A percentile compares a stretch with the other conserved stretches of the same genome.
These are phyloP conservation scores for Aphelenchoides fujianensis DNA, from an alignment of 1,140 invertebrate genomes.

Conservation along the genomic window DNA sequence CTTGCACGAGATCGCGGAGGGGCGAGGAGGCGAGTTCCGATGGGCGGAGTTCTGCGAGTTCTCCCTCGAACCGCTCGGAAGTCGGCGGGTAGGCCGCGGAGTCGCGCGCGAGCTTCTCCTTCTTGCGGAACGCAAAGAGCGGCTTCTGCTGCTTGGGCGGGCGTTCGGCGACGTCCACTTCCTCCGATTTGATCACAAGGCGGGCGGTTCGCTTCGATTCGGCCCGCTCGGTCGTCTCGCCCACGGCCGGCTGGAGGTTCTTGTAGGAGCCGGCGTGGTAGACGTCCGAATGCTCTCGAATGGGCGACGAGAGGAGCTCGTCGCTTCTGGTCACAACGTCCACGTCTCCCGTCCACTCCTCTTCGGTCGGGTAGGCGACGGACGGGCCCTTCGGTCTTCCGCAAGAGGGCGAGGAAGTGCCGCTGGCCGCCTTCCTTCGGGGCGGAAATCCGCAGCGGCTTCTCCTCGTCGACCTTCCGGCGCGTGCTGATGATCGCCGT, in stretches of 20 bases:
- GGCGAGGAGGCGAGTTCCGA: neutral
- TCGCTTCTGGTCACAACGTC: neutral
- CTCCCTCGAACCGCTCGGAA: neutral
- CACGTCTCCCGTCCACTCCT: neutral
- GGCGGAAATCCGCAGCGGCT: neutral
- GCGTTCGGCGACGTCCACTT: neutral
- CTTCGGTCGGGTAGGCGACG: neutral
- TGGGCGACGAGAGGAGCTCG: conserved; percentile 4
- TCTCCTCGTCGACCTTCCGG: neutral
- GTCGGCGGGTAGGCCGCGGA: neutral
- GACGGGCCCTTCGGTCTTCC: neutral
- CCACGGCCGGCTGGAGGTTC: neutral
- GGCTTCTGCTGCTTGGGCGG: neutral
- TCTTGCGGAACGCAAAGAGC: conserved; percentile 4
- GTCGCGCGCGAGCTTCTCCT: too few species aligned
- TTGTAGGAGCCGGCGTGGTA: conserved; percentile 20
- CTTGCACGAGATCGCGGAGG: neutral
- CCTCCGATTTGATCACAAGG: neutral
- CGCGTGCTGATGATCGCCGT: neutral
- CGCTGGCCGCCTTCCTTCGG: neutral
- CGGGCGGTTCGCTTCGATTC: neutral
- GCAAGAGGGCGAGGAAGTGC: neutral
- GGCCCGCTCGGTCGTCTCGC: neutral
- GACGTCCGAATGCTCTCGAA: conserved; percentile 6
- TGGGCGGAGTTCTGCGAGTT: neutral